phyloP scores from a whole-genome alignment of 2,888 invertebrate genomes.

The Allacma fusca region DNA sequence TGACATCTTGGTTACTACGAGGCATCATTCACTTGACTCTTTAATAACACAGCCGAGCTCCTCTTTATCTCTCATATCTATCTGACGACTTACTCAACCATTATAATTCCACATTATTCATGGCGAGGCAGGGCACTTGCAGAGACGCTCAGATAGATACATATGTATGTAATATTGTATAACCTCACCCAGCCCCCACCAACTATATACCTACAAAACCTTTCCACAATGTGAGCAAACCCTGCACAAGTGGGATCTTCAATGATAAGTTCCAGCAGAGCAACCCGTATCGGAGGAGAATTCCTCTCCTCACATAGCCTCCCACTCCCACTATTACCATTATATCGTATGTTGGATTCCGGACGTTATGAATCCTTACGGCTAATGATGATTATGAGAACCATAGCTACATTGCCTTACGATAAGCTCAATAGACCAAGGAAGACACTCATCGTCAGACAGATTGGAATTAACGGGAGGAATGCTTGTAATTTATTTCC shows the following conservation, averaged over 20 bases:
- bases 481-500: background rate
- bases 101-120: conserved; percentile 9
- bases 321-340: no score
- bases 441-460: background rate
- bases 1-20: conserved; percentile 13
- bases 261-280: no score
- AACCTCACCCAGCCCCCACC: no score
- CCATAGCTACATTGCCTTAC: background rate
- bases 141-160: no score
- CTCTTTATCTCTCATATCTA: background rate
- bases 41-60: background rate
- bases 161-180: no score
- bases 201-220: no score
- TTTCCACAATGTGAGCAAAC: no score
- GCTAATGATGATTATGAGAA: conserved; percentile 16
- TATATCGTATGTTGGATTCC: background rate
- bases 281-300: no score
- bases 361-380: background rate
- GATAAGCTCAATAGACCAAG: conserved; percentile 16
- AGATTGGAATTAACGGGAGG: conserved; percentile 4
- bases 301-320: no score
- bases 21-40: conserved; percentile 18
- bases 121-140: background rate
- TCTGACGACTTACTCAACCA: background rate
- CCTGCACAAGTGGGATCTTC: no score